phyloP scores from a whole-genome alignment of 1,140 invertebrate species.

The Hycleus cichorii region DNA sequence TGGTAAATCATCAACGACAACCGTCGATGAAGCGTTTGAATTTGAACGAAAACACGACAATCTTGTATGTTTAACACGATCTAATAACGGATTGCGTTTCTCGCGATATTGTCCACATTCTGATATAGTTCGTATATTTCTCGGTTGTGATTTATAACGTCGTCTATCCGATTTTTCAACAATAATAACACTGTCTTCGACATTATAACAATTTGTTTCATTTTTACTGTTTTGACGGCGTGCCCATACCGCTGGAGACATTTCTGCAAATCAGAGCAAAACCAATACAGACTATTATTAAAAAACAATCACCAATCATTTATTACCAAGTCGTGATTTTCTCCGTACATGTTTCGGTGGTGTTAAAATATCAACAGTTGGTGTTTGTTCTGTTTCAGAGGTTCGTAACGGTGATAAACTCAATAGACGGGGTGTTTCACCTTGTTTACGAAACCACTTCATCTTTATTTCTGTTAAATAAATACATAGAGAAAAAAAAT shows the following conservation, averaged over 20 bases:
- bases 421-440: slow-evolving; percentile 59
- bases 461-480: slow-evolving; percentile 47
- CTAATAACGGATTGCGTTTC: slow-evolving; percentile 60
- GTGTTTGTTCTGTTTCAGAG: slow-evolving; percentile 18
- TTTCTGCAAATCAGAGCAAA: slow-evolving; percentile 47
- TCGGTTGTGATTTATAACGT: slow-evolving; percentile 44
- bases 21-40: slow-evolving; percentile 21
- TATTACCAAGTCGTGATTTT: slow-evolving; percentile 45
- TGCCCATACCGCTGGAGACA: slow-evolving; percentile 57
- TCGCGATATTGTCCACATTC: slow-evolving; percentile 44
- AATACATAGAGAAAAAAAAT: not conserved
- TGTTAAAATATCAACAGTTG: slow-evolving; percentile 17
- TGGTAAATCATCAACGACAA: slow-evolving; percentile 3
- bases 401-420: slow-evolving; percentile 56
- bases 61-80: slow-evolving; percentile 62
- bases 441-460: slow-evolving; percentile 63
- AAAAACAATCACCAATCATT: not conserved
- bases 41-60: slow-evolving; percentile 57
- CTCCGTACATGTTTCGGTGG: slow-evolving; percentile 35
- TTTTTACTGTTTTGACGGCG: slow-evolving; percentile 59
- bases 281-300: not conserved
- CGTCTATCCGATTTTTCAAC: slow-evolving; percentile 47
- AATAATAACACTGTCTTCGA: slow-evolving; percentile 50
- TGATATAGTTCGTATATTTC: slow-evolving; percentile 21
- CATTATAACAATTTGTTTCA: slow-evolving; percentile 60